Evolutionary conservation across 2,888 invertebrate genomes (phyloP).

Genomic region (Zootermopsis nevadensis): DNA sequence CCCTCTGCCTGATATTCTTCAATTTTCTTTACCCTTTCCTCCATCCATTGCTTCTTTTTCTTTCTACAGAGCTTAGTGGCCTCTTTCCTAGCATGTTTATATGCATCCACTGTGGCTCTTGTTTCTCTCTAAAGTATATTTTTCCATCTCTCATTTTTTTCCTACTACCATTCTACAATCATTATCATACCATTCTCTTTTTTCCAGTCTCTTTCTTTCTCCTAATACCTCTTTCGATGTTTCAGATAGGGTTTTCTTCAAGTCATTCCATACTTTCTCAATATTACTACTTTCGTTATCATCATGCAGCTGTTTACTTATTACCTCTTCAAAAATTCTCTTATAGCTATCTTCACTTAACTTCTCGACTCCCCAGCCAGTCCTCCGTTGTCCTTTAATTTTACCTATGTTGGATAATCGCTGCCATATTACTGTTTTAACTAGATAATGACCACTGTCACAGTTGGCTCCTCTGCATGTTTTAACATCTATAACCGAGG

Average conservation of each 20-base stretch:
- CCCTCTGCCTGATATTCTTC: neutral
- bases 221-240: neutral
- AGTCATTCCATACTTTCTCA: neutral
- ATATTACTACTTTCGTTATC: neutral
- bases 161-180: neutral
- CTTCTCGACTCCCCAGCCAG: neutral
- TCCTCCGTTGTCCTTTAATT: neutral
- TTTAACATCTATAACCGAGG: conserved; percentile 14
- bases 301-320: neutral
- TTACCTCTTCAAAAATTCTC: neutral
- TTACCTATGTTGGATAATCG: neutral
- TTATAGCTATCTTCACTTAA: neutral
- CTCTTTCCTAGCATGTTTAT: neutral
- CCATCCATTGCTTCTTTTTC: neutral
- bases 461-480: conserved; percentile 17
- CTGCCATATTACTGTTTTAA: neutral
- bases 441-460: neutral
- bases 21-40: neutral
- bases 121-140: neutral
- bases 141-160: neutral
- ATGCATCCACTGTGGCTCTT: neutral
- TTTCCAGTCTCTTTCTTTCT: neutral
- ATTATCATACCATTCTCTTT: neutral
- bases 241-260: neutral
- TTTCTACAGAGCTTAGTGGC: neutral